Base-by-base conservation (phyloP, 2,888 invertebrate genomes). In the Cerceris ruficornis region DNA sequence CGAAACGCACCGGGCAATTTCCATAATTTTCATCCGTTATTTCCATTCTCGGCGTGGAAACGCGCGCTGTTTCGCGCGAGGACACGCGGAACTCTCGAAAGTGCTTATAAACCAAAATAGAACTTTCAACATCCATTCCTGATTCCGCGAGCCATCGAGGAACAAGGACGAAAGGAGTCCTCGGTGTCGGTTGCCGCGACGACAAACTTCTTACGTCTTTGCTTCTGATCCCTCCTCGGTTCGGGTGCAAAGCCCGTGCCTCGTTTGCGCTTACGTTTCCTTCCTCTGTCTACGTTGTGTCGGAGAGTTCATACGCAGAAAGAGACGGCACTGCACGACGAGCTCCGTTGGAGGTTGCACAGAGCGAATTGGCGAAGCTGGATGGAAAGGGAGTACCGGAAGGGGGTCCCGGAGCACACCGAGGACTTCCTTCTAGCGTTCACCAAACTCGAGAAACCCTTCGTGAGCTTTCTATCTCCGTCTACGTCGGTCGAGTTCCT, bases 161-260 rank as follows among this genome's bases (percentile, higher is more conserved):
- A 14, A 42, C 15, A 11, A 50, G 50, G 17, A 49, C 7, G 69
- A 46, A 28, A 6, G 15, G 46, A 49, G 52, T 28, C 59, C 15
- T 7, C 15, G 52, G 28, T 39, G 50, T 59, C 50, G 69, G 52
- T 69, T 41, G 39, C 62, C 50, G 13, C 55, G 15, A 68, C 28
- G 69, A 54, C 70, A 28, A 80, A 78, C 69, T 78, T 80, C 78
- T 80, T 74, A 74, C 82, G 57, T 41, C 14, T 15, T 46, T 17
- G 7, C 54, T 64, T 61, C 42, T 62, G 64, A 75, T 75, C 55
- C 70, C 50, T 55, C 70, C 54, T 17, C 49, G 42, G 11, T n/a
- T 28, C 28, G 49, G 68, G 9, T 46, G 62, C 54, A 57, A 78
- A 77, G 71, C 72, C 80, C 59, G 66, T 55, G 55, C 43, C 64